Evolutionary conservation across 2,888 invertebrate genomes (phyloP), one percentile per base, ranked within the genome.

Genomic region (Melanargia galathea): DNA sequence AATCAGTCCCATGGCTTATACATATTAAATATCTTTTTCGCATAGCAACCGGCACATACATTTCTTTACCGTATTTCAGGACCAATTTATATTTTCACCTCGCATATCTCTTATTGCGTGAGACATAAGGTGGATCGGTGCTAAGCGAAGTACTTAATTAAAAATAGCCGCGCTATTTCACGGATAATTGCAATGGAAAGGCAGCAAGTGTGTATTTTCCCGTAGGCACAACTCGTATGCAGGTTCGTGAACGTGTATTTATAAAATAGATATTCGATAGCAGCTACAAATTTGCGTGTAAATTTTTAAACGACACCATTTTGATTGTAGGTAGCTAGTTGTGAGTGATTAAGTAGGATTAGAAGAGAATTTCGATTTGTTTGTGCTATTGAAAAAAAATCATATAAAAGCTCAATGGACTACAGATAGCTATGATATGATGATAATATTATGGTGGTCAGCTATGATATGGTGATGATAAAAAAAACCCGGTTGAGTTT

Each of bases 121-220:
- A 16, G 0, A 2, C 0, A 16, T 63, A 68, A 16, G 43, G 62
- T 66, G n/a, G 45, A n/a, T 49, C 57, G 51, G 63, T 2, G 22
- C 3, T 5, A 43, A 16, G 8, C 26, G 7, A 18, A 49, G n/a
- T 10, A 22, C 48, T 52, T 46, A 54, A 48, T 57, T 67, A 40
- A 58, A 43, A 65, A 63, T 62, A 55, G 56, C 67, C 60, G 60
- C 59, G 64, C 68, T 65, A 70, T 71, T 70, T 69, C 66, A 71
- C 67, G 64, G 71, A 71, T 74, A 75, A 75, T 74, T 75, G 75
- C 71, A 67, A 70, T 67, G 70, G 71, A 68, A 67, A 70, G 67
- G 60, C 57, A 64, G 61, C 75, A 73, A 70, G 70, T 74, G 75
- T 70, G 65, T 67, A 61, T 57, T 69, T 75, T 75, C 75, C 75